phyloP scores from a whole-genome alignment of 2,113 vertebrate species.

The Serinus canaria region DNA sequence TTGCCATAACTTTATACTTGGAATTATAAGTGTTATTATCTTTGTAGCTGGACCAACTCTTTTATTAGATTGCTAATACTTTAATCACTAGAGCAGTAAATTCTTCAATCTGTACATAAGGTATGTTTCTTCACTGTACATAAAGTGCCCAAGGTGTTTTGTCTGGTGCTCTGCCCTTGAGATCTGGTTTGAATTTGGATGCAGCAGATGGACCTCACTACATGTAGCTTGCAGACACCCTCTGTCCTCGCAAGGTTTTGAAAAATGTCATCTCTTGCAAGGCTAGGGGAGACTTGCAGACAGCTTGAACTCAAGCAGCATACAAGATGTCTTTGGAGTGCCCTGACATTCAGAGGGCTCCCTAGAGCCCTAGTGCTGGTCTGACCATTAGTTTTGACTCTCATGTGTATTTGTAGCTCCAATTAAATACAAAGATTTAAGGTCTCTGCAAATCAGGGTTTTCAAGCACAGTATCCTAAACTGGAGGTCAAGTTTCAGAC shows the following conservation, averaged over 20 bases:
- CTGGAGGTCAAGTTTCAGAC: neutral
- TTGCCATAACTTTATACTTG: neutral
- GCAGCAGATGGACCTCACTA: neutral
- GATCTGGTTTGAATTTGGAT: neutral
- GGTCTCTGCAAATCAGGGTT: neutral
- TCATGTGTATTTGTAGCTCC: neutral
- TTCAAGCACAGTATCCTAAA: slow-evolving; percentile 16
- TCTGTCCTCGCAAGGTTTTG: neutral
- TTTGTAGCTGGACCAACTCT: neutral
- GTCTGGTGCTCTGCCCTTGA: neutral
- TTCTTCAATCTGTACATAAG: neutral
- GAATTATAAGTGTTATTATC: neutral
- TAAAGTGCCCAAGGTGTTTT: neutral
- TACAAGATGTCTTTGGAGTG: neutral
- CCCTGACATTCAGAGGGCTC: neutral
- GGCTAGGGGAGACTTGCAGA: neutral
- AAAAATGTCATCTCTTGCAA: neutral
- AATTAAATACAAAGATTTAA: neutral
- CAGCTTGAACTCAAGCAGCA: neutral
- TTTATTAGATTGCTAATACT: neutral
- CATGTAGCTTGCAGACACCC: neutral
- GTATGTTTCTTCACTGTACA: neutral
- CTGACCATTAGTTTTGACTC: neutral
- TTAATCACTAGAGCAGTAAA: neutral
- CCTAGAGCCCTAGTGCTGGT: neutral